phyloP scores from a whole-genome alignment of 2,888 invertebrate species.

The Cephalotes varians region DNA sequence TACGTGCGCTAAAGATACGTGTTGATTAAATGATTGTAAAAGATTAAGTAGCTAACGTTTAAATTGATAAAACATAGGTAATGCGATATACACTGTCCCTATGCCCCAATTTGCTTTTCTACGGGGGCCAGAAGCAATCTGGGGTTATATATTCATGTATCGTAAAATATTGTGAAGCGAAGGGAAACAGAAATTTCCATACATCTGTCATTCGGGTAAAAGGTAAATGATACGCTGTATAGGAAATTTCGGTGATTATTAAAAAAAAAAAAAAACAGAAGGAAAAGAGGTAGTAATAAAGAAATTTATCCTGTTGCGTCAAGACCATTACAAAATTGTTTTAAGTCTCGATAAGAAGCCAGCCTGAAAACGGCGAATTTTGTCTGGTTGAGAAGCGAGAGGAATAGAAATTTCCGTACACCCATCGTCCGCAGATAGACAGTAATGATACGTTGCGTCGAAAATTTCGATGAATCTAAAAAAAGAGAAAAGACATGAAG shows the following conservation, averaged over 20 bases:
- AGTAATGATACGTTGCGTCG: slow-evolving; percentile 63
- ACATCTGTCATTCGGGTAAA: slow-evolving; percentile 57
- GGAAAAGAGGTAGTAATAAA: slow-evolving; percentile 73
- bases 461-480: slow-evolving; percentile 73
- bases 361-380: slow-evolving; percentile 75
- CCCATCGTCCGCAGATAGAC: slow-evolving; percentile 16
- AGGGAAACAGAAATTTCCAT: slow-evolving; percentile 69
- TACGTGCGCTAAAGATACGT: not conserved
- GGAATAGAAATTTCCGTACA: slow-evolving; percentile 47
- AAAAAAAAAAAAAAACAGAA: too few species aligned
- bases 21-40: slow-evolving; percentile 40
- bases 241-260: slow-evolving; percentile 74
- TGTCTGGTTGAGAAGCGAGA: slow-evolving; percentile 63
- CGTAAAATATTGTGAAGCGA: slow-evolving; percentile 71
- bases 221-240: slow-evolving; percentile 60
- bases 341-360: slow-evolving; percentile 57
- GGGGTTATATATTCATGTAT: slow-evolving; percentile 81
- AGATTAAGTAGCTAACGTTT: slow-evolving; percentile 45
- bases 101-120: slow-evolving; percentile 82
- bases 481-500: not conserved
- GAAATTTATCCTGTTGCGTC: slow-evolving; percentile 77
- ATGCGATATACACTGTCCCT: slow-evolving; percentile 80
- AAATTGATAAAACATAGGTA: slow-evolving; percentile 75
- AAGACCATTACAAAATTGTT: slow-evolving; percentile 69
- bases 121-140: slow-evolving; percentile 82